These are phyloP conservation scores for Drosophila arizonae DNA, from an alignment of 1,140 invertebrate genomes.

Conservation along the genomic window DNA sequence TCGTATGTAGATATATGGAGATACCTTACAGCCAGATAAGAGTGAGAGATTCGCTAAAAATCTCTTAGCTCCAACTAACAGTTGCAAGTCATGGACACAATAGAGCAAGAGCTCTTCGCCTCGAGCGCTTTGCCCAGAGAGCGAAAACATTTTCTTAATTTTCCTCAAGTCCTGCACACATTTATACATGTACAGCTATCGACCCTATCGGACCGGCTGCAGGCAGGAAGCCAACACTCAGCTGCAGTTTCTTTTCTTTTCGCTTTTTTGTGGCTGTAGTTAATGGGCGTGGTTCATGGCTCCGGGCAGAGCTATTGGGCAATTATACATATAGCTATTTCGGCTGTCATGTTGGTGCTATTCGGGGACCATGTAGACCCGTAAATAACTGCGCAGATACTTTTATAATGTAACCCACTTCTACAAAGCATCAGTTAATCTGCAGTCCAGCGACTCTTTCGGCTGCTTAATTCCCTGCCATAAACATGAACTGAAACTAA, in stretches of 20 bases:
- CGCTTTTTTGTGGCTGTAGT: slow-evolving; percentile 42
- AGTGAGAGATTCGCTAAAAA: too few relatives aligned
- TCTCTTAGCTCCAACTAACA: too few relatives aligned
- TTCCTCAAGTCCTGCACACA: slow-evolving; percentile 27
- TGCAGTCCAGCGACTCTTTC: slow-evolving; percentile 46
- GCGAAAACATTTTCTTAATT: slow-evolving; percentile 36
- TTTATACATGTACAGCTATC: slow-evolving; percentile 15
- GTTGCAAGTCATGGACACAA: too few relatives aligned
- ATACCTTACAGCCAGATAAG: too few relatives aligned
- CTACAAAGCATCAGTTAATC: slow-evolving; percentile 50
- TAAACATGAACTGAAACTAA: slow-evolving; percentile 62
- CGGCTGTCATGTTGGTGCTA: slow-evolving; percentile 35
- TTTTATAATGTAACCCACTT: slow-evolving; percentile 36
- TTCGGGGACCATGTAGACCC: slow-evolving; percentile 58
- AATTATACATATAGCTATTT: slow-evolving; percentile 55
- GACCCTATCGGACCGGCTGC: slow-evolving; percentile 13
- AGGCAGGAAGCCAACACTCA: slow-evolving; percentile 19
- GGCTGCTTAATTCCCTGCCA: slow-evolving; percentile 39
- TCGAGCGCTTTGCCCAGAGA: neutral
- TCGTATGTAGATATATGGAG: too few relatives aligned
- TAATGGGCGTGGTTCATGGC: slow-evolving; percentile 40
- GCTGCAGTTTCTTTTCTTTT: slow-evolving; percentile 52
- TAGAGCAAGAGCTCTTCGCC: slow-evolving; percentile 22
- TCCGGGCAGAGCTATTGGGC: slow-evolving; percentile 18
- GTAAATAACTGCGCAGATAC: slow-evolving; percentile 54